These are phyloP conservation scores for Macrochelys suwanniensis DNA, from an alignment of 2,797 vertebrate genomes.

Conservation along the genomic window DNA sequence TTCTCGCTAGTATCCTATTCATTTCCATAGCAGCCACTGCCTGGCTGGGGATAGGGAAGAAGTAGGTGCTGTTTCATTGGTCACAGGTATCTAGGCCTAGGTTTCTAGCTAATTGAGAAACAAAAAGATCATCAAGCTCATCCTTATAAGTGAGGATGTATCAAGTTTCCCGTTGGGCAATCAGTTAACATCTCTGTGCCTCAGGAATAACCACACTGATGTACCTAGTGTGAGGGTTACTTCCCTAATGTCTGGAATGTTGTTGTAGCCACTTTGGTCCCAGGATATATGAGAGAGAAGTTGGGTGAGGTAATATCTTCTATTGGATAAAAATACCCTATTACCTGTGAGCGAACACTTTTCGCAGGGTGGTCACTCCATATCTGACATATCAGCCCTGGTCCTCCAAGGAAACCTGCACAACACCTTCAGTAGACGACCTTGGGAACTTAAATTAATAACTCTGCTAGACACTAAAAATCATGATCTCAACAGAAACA, in stretches of 20 bases:
- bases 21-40: conserved; percentile 50
- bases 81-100: background rate
- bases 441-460: too few species aligned
- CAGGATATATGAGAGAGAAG: too few species aligned
- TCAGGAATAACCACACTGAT: background rate
- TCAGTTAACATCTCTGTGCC: accelerated
- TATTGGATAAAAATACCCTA: background rate
- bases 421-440: background rate
- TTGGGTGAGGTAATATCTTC: background rate
- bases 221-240: too few species aligned
- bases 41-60: conserved; percentile 36
- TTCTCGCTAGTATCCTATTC: conserved; percentile 43
- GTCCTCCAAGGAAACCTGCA: background rate
- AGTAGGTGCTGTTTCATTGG: conserved; percentile 47
- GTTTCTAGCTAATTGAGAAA: conserved; percentile 4
- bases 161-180: conserved; percentile 1
- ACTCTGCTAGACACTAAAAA: too few species aligned
- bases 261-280: too few species aligned
- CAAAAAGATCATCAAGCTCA: conserved; percentile 6
- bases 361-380: background rate
- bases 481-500: too few species aligned
- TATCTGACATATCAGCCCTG: background rate
- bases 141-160: background rate
- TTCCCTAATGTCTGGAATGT: too few species aligned
- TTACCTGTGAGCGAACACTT: background rate